Base-by-base conservation (phyloP, 2,797 vertebrate genomes). In the Darevskia nairensis region DNA sequence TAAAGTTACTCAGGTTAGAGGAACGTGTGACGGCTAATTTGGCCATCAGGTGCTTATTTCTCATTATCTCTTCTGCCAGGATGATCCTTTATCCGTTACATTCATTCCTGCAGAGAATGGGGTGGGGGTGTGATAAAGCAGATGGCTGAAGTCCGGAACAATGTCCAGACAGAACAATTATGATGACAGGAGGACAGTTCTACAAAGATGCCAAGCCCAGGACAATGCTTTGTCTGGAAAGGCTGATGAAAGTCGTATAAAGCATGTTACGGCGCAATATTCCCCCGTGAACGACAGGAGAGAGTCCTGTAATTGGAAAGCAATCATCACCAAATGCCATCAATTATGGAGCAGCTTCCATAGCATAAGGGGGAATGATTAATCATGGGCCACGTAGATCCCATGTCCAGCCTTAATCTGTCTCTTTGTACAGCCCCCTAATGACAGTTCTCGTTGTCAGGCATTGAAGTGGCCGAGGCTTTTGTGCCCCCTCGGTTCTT, bases 321-420 rank as follows among this genome's bases (percentile, higher is more conserved):
- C 93, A 94, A 96, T 95, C 96, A 96, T 96, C 83, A 0, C 93
- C 94, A 96, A 96, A 96, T 94, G 93, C 95, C 94, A 96, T 96
- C 94, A 96, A 94, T 96, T 96, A 97, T 92, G 90, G 78, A 97
- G 92, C 91, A 95, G 94, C 92, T 85, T 90, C 86, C 87, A 39
- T 92, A 77, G 91, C n/a, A 5, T 85, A 81, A 66, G 92, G 90
- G 50, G 92, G 92, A 88, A 91, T 94, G 92, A 92, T 94, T 96
- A 94, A 95, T 90, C 92, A 90, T 93, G 92, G 91, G 90, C 91
- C 95, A 86, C 89, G 89, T 90, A 89, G 94, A 90, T 95, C 93
- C 89, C 85, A 90, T 66, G n/a, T 89, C 90, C 77, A 94, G 93
- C 90, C 89, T 91, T 91, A 0, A 6, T 94, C 86, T 88, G 0